Percentiles rank a stretch among this genome's conserved stretches.
These are phyloP conservation scores for Nomada ruficornis DNA, from an alignment of 2,888 invertebrate genomes.

Conservation along the genomic window DNA sequence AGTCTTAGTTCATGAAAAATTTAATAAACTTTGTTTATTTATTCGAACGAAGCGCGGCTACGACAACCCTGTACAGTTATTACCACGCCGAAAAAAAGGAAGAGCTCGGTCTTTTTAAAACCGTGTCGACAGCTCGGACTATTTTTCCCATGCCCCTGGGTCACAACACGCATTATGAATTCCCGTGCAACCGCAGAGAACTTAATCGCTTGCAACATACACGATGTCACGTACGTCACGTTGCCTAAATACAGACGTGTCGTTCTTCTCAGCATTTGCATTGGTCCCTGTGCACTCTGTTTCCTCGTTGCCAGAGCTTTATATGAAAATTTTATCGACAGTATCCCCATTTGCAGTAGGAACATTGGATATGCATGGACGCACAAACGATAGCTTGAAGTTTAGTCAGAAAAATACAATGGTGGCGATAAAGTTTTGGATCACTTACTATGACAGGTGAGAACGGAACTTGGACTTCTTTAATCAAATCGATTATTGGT, in stretches of 20 bases:
- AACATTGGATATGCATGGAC: too few relatives aligned
- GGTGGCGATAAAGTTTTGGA: too few relatives aligned
- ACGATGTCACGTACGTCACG: conserved; percentile 64
- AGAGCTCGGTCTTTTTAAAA: not conserved
- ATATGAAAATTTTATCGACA: conserved; percentile 15
- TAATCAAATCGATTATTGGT: too few relatives aligned
- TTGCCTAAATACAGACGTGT: conserved; percentile 53
- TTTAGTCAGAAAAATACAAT: not conserved
- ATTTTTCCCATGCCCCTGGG: conserved; percentile 42
- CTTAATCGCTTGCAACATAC: conserved; percentile 66
- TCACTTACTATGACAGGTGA: too few relatives aligned
- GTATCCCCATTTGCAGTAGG: not conserved
- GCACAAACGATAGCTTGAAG: not conserved
- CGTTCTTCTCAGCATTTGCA: conserved; percentile 61
- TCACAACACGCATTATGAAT: conserved; percentile 63
- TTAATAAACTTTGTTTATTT: not conserved
- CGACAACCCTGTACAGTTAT: not conserved
- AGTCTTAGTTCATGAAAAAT: not conserved
- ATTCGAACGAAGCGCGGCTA: not conserved
- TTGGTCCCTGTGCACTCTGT: conserved; percentile 37
- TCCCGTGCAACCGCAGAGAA: conserved; percentile 46
- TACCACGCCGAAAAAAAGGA: not conserved
- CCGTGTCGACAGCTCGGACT: conserved; percentile 10
- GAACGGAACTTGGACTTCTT: too few relatives aligned
- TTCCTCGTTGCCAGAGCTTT: conserved; percentile 14